Evolutionary conservation across 2,113 vertebrate genomes (phyloP).

Genomic region (Chrysemys picta): DNA sequence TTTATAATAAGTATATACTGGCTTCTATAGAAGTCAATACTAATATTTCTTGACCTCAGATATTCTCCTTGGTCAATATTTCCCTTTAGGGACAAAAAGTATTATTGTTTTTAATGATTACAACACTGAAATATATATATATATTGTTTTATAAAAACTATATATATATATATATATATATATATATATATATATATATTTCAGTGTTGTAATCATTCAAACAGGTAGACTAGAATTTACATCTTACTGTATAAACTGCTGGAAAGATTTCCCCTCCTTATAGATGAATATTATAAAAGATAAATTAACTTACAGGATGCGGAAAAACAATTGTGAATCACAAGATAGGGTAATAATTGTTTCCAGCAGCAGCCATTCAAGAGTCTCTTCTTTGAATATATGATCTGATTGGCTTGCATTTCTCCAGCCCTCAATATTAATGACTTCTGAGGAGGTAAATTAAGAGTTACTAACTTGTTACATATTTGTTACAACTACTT

Average conservation of each 20-base stretch:
- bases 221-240: constrained; percentile 1
- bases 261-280: constrained; percentile 8
- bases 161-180: no score
- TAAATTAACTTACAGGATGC: constrained; percentile 57
- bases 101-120: no score
- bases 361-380: constrained; percentile 55
- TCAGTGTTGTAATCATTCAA: no score
- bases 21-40: background rate
- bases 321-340: constrained; percentile 20
- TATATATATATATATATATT: no score
- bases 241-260: background rate
- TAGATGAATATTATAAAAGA: constrained; percentile 6
- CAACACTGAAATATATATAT: no score
- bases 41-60: background rate
- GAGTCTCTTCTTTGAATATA: constrained; percentile 58
- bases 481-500: background rate
- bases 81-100: background rate
- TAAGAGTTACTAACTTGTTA: constrained; percentile 52
- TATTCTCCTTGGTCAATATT: background rate
- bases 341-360: constrained; percentile 32
- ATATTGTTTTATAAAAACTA: no score
- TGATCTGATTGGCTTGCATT: constrained; percentile 74
- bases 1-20: background rate
- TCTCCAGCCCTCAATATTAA: constrained; percentile 67
- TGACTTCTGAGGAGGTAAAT: constrained; percentile 68